Percentiles rank a stretch among this genome's conserved stretches.
phyloP scores from a whole-genome alignment of 1,140 invertebrate species.

The Lordiphosa stackelbergi region DNA sequence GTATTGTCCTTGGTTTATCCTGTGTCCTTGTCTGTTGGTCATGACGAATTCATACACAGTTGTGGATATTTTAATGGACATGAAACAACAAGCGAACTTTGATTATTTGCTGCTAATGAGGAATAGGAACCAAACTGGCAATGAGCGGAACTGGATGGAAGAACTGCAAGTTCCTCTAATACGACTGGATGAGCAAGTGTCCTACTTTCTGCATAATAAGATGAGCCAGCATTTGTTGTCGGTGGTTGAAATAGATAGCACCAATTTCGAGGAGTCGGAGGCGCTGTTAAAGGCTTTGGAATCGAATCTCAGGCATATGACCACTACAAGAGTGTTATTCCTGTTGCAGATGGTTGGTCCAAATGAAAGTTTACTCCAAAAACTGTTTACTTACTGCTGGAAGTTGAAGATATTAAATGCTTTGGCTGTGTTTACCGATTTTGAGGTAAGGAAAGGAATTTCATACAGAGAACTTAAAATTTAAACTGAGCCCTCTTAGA shows the following conservation, averaged over 20 bases:
- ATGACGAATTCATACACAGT: slow-evolving; percentile 15
- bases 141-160: slow-evolving; percentile 24
- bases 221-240: slow-evolving; percentile 27
- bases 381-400: slow-evolving; percentile 58
- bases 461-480: neutral
- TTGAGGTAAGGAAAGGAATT: slow-evolving; percentile 23
- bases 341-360: slow-evolving; percentile 17
- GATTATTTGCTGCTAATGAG: slow-evolving; percentile 47
- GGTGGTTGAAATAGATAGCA: slow-evolving; percentile 21
- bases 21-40: slow-evolving; percentile 22
- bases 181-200: slow-evolving; percentile 42
- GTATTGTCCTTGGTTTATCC: slow-evolving; percentile 23
- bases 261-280: slow-evolving; percentile 22
- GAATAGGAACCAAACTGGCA: slow-evolving; percentile 23
- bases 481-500: slow-evolving; percentile 8
- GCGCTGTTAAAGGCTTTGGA: slow-evolving; percentile 37
- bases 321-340: slow-evolving; percentile 48
- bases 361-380: slow-evolving; percentile 3
- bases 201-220: slow-evolving; percentile 36
- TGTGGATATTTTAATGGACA: slow-evolving; percentile 33
- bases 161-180: slow-evolving; percentile 35
- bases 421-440: slow-evolving; percentile 39
- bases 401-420: slow-evolving; percentile 51
- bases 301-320: slow-evolving; percentile 52
- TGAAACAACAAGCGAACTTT: slow-evolving; percentile 38